Conservation (phyloP, 2,797 vertebrate species). For the Argyrosomus regius region DNA sequence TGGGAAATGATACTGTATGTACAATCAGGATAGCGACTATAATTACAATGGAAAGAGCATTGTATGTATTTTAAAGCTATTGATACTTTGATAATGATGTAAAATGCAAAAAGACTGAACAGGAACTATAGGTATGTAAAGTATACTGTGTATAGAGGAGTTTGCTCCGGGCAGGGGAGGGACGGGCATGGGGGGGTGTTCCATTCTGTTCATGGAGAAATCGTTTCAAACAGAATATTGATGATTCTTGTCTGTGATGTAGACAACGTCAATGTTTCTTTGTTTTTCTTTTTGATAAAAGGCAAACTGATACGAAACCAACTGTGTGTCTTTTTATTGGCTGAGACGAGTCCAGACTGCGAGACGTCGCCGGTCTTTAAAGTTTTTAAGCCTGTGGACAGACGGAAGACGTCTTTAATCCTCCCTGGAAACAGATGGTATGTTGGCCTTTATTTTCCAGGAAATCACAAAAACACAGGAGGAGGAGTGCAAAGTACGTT, state of each 20-base stretch:
- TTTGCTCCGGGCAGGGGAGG: slow-evolving; percentile 75
- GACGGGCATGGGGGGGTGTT: slow-evolving; percentile 70
- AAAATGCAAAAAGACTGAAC: slow-evolving; percentile 82
- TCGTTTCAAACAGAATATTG: slow-evolving; percentile 85
- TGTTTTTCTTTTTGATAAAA: slow-evolving; percentile 79
- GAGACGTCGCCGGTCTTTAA: slow-evolving; percentile 44
- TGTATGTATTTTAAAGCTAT: slow-evolving; percentile 86
- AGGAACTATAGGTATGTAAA: slow-evolving; percentile 82
- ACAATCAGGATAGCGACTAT: slow-evolving; percentile 85
- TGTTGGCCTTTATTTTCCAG: slow-evolving; percentile 34
- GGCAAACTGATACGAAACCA: slow-evolving; percentile 75
- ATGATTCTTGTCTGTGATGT: slow-evolving; percentile 90
- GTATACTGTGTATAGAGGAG: slow-evolving; percentile 85
- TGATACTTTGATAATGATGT: slow-evolving; percentile 86
- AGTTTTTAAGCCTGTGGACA: slow-evolving; percentile 66
- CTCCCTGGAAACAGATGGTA: slow-evolving; percentile 74
- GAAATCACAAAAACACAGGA: not conserved
- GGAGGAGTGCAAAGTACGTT: not conserved
- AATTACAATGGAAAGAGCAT: slow-evolving; percentile 81
- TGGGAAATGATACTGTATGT: slow-evolving; percentile 85
- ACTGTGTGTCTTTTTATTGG: slow-evolving; percentile 64
- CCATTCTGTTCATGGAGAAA: slow-evolving; percentile 80
- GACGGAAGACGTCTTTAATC: slow-evolving; percentile 72
- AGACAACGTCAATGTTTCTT: slow-evolving; percentile 87
- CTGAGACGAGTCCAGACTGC: slow-evolving; percentile 63